These are phyloP conservation scores for Chalcosyrphus nemorum DNA, from an alignment of 2,888 invertebrate genomes.

Conservation along the genomic window DNA sequence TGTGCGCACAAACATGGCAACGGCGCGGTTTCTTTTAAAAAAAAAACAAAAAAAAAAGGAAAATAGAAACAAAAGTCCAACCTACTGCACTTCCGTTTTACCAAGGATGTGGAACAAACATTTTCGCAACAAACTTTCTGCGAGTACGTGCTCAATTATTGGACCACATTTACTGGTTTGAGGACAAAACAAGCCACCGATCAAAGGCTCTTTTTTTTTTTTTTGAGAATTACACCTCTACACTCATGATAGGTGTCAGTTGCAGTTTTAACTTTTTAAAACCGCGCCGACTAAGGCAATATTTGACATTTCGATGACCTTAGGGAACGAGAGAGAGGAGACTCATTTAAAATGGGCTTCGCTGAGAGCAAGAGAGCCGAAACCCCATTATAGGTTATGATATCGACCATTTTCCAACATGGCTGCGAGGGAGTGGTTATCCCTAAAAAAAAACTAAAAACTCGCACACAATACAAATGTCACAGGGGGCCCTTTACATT, in stretches of 20 bases:
- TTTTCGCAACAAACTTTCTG: slow-evolving; percentile 29
- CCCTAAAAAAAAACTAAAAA: slow-evolving; percentile 1
- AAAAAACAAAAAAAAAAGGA: background rate
- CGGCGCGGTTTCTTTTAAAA: slow-evolving; percentile 7
- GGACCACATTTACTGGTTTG: slow-evolving; percentile 9
- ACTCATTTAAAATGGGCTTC: background rate
- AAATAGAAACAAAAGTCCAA: no score
- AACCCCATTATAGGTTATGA: slow-evolving; percentile 60
- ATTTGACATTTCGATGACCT: slow-evolving; percentile 82
- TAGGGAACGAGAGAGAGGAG: slow-evolving; percentile 74
- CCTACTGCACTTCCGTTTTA: slow-evolving; percentile 1
- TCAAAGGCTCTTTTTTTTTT: background rate
- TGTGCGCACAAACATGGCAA: slow-evolving; percentile 44
- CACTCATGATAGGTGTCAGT: slow-evolving; percentile 40
- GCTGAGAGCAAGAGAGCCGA: slow-evolving; percentile 45
- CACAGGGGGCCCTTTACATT: slow-evolving; percentile 15
- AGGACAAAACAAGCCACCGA: no score
- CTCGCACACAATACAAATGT: background rate
- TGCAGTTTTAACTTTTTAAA: slow-evolving; percentile 33
- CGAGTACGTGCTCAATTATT: slow-evolving; percentile 20
- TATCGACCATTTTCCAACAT: slow-evolving; percentile 77
- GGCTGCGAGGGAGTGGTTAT: slow-evolving; percentile 82
- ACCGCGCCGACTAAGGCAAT: slow-evolving; percentile 74
- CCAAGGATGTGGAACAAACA: slow-evolving; percentile 22
- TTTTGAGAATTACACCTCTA: background rate